Conservation (phyloP, 2,113 vertebrate genomes). For the Muntiacus reevesi region DNA sequence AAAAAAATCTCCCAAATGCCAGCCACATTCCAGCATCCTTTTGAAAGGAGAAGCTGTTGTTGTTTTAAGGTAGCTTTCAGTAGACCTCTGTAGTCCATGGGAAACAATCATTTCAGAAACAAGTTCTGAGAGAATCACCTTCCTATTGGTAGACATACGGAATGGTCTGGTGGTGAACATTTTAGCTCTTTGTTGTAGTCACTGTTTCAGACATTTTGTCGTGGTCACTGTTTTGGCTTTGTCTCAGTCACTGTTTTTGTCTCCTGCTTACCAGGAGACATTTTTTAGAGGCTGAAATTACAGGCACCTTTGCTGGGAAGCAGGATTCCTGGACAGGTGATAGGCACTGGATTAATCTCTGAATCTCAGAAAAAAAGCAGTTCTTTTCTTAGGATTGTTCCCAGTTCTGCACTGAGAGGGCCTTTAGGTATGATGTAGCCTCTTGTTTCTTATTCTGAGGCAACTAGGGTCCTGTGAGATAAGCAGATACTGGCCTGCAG, state of each 20-base stretch:
- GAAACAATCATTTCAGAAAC: slow-evolving; percentile 76
- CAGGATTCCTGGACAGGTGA: not conserved
- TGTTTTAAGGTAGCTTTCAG: slow-evolving; percentile 43
- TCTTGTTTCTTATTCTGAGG: not conserved
- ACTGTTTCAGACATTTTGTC: not conserved
- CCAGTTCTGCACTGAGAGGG: not conserved
- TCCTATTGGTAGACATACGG: slow-evolving; percentile 64
- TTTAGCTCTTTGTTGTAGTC: not conserved
- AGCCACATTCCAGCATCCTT: not conserved
- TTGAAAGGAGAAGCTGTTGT: not conserved
- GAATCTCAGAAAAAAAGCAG: not conserved
- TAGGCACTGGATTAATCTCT: not conserved
- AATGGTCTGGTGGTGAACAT: slow-evolving; percentile 39
- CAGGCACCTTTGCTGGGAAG: not conserved
- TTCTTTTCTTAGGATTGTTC: not conserved
- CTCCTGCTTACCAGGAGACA: not conserved
- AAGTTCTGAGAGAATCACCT: slow-evolving; percentile 50
- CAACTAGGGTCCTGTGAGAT: not conserved
- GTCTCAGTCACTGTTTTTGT: not conserved
- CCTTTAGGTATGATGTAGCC: not conserved
- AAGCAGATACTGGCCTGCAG: not conserved
- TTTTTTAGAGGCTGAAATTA: not conserved
- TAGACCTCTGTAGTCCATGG: slow-evolving; percentile 67
- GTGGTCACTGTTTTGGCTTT: too few relatives aligned
- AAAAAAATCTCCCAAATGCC: not conserved